Evolutionary conservation across 2,888 invertebrate species (phyloP).

Genomic region (Ormyrus labotus): DNA sequence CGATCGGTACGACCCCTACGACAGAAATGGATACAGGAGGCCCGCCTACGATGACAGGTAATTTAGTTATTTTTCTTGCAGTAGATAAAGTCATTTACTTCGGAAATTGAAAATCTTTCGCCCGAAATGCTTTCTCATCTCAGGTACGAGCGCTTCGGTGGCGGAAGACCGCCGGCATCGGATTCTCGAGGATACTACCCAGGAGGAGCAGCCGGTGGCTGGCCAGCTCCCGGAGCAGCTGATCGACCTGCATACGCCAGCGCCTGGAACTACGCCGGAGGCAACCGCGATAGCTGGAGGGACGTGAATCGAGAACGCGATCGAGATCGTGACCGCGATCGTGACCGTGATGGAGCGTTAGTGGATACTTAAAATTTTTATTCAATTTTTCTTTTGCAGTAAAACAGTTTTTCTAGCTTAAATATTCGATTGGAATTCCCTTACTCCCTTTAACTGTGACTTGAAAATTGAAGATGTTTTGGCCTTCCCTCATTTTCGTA

Average conservation of each 20-base stretch:
- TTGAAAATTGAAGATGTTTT: no score
- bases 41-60: constrained; percentile 64
- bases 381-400: no score
- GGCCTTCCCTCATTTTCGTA: no score
- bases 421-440: no score
- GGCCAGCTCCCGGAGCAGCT: constrained; percentile 29
- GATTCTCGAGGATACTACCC: constrained; percentile 65
- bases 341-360: neutral
- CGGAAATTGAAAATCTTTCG: neutral
- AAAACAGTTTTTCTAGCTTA: no score
- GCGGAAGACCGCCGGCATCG: constrained; percentile 56
- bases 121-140: neutral
- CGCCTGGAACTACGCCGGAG: constrained; percentile 67
- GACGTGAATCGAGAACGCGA: constrained; percentile 66
- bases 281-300: constrained; percentile 65
- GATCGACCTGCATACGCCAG: constrained; percentile 62
- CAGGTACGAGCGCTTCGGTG: constrained; percentile 62
- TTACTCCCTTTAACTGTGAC: no score
- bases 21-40: constrained; percentile 62
- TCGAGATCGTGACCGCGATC: constrained; percentile 56
- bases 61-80: neutral
- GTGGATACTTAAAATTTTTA: neutral
- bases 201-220: constrained; percentile 60
- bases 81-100: no score
- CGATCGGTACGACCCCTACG: constrained; percentile 67